Percentiles rank a stretch among this genome's conserved stretches.
phyloP scores from a whole-genome alignment of 2,888 invertebrate species.

The Seira sanloemensis region DNA sequence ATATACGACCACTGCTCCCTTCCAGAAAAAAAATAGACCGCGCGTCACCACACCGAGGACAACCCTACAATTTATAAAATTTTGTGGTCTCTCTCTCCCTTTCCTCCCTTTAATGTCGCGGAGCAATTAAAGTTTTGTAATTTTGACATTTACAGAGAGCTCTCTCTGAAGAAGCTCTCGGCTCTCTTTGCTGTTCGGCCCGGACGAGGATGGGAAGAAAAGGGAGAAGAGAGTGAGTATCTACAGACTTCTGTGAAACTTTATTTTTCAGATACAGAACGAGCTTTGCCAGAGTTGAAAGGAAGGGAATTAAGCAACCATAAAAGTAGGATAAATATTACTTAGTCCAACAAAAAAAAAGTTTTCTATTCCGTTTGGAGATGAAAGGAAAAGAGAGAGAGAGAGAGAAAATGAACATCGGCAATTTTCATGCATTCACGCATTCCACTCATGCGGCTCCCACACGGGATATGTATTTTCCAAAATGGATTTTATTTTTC shows the following conservation, averaged over 20 bases:
- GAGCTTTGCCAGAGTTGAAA: too few species aligned
- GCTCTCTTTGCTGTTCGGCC: too few species aligned
- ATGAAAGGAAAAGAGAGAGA: not conserved
- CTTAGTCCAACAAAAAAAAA: not conserved
- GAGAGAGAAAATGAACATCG: not conserved
- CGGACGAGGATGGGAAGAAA: not conserved
- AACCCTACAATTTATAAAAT: not conserved
- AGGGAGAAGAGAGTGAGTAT: not conserved
- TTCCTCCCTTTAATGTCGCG: not conserved
- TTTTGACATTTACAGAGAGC: not conserved
- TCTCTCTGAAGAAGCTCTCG: too few species aligned
- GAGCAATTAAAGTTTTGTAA: not conserved
- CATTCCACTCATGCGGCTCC: slow-evolving; percentile 4
- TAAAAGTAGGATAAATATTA: slow-evolving; percentile 11
- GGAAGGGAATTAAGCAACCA: slow-evolving; percentile 34
- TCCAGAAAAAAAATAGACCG: too few species aligned
- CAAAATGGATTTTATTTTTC: not conserved
- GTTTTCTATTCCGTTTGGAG: not conserved
- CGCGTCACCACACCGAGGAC: too few species aligned
- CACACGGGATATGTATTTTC: not conserved
- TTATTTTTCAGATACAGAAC: too few species aligned
- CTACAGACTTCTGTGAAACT: too few species aligned
- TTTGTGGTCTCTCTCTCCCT: not conserved
- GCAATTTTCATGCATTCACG: slow-evolving; percentile 4
- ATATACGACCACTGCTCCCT: not conserved